Base-by-base conservation (phyloP, 2,797 vertebrate genomes). In the Zalophus californianus region DNA sequence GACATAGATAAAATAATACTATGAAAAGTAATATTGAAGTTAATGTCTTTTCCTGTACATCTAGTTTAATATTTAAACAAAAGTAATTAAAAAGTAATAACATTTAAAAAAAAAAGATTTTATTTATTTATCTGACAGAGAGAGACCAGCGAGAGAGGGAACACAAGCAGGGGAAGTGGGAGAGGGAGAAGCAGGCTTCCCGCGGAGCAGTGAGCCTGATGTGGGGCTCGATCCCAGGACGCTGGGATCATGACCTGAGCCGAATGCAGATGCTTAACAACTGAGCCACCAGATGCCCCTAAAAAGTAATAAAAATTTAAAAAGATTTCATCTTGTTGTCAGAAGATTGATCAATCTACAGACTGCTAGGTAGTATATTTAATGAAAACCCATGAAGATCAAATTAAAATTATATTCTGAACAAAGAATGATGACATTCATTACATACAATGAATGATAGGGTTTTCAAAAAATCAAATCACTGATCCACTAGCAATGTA, bases 371-470 rank as follows among this genome's bases (percentile, higher is more conserved):
- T n/a, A 86, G 10, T 66, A 16, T 75, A 58, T 54, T 60, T 56
- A 75, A 64, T 77, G n/a, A 87, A 91, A 97, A 93, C 21, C 35
- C 50, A 90, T n/a, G 7, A 84, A 48, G 44, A 85, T 87, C 44
- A 82, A 96, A 52, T 78, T 78, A 91, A 70, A 95, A 90, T 87
- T 82, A 95, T 9, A 68, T 86, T 95, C 54, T 86, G 77, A 54
- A 95, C 15, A 73, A 0, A 58, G 78, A 84, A 89, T 87, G 20
- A 96, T n/a, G 25, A 60, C 32, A 50, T 60, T 72, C 35, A 80
- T 44, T 80, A 90, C 29, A 83, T 10, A 91, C 21, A 27, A 58
- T 35, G 32, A 27, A 58, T 35, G 32, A 58, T 15, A 68, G 21
- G 21, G 38, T 58, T 85, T 56, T 52, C 29, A 38, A 54, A 77